Base-by-base conservation (phyloP, 2,113 vertebrate species). In the Ciconia maguari region DNA sequence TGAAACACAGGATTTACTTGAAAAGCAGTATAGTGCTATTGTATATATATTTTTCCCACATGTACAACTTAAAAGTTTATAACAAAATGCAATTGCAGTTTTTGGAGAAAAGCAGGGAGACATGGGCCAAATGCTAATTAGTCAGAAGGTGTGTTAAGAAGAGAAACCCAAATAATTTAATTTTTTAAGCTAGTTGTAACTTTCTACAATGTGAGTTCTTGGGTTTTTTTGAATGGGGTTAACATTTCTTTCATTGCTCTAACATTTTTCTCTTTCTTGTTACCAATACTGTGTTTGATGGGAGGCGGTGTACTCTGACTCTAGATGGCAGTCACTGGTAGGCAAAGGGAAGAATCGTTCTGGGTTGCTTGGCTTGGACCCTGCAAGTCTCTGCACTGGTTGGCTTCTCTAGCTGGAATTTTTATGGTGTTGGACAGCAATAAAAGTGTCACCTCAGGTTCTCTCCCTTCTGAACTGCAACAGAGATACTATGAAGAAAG, bases 261-360 rank as follows among this genome's bases (percentile, higher is more conserved):
- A 16, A 11, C 25, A 1, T 87, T 91, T 71, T 52, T 76, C 58
- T 69, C 30, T 42, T 42, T 13, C 36, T 42, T 15, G 24, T 48
- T 68, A 14, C 24, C 30, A 21, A 9, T 4, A 2, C 21, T 11
- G 32, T 64, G 65, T 38, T 52, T 18, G 1, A 0, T 9, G 57
- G 11, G 41, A 91, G 52, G 61, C 1, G 0, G 13, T 42, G 89
- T 22, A 1, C 86, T 71, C 81, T 25, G 91, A 41, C 96, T 93
- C 82, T 95, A 95, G 94, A 6, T 96, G 94, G 91, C 96, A 97
- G 91, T 96, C 94, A 77, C 58, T 72, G 84, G 87, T 38, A 89
- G 94, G 96, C 72, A 78, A 87, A 88, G 60, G 71, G 55, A 75
- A 46, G 48, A 66, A 19, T 57, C 11, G 0, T 8, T 64, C 79